Conservation (phyloP, 2,888 invertebrate genomes). For the Drosophila falleni region DNA sequence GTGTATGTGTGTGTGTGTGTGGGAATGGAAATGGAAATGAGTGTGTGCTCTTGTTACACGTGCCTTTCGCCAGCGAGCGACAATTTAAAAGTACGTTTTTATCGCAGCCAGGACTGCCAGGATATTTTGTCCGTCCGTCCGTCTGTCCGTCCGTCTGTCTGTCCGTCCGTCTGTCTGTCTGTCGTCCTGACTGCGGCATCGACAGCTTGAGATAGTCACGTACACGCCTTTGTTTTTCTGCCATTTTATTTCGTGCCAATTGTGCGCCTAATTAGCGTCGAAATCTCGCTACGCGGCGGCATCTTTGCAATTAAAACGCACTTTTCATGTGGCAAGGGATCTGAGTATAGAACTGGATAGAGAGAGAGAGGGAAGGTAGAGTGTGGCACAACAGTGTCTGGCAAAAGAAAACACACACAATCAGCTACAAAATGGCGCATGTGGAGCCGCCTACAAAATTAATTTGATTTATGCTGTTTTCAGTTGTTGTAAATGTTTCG, state of each 20-base stretch:
- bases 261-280: constrained; percentile 81
- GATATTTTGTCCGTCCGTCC: background rate
- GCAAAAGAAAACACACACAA: constrained; percentile 19
- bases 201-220: constrained; percentile 80
- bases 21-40: constrained; percentile 15
- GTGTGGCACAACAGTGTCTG: constrained; percentile 32
- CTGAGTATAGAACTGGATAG: background rate
- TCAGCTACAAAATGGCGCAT: constrained; percentile 72
- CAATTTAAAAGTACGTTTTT: constrained; percentile 77
- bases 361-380: background rate
- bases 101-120: constrained; percentile 53
- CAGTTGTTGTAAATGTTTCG: constrained; percentile 32
- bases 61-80: constrained; percentile 59
- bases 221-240: constrained; percentile 70
- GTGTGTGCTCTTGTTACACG: constrained; percentile 49
- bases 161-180: constrained; percentile 10
- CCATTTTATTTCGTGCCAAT: constrained; percentile 78
- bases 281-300: constrained; percentile 59
- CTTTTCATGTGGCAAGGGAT: constrained; percentile 54
- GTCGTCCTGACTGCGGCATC: constrained; percentile 39
- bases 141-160: too few species aligned
- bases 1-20: constrained; percentile 12
- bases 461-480: constrained; percentile 81
- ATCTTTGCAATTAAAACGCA: constrained; percentile 83
- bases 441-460: constrained; percentile 79